Evolutionary conservation across 37 sponge, comb jelly and placozoan species (phyloP), one percentile per base, ranked within the genome.

Genomic region (Trichoplax adhaerens): DNA sequence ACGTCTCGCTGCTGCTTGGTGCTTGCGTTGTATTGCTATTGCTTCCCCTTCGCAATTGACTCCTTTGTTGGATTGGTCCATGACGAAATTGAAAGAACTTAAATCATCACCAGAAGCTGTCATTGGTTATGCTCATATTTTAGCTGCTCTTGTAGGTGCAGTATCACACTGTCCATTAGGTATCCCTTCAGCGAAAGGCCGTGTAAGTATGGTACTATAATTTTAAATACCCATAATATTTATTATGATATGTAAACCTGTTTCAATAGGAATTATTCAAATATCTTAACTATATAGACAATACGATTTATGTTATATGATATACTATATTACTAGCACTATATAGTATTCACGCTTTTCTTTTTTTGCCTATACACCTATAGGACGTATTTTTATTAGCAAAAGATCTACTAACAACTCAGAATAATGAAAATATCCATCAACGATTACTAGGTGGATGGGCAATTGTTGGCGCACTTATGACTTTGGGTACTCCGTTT

Each of bases 41-140:
- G 84, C 99, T 57, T 82, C 86, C 5, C 99, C 93, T 53, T 85
- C 99, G 4, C 92, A 92, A 68, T 79, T 92, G 54, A 78, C 84
- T 62, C 47, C 57, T 6, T 79, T 98, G 48, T 61, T 91, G 56
- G 85, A 80, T 58, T 75, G 69, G 71, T 86, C 77, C 75, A 57
- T 93, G 56, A 50, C 47, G 5, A 62, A 74, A 29, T 58, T 74
- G 65, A 56, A 60, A 12, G 65, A 74, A 66, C 56, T 74, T 55
- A 74, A 74, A 66, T 65, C 75, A 49, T 74, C 75, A 5, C 75
- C 75, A 4, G 75, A 74, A 4, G 88, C 81, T 50, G 65, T 91
- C 55, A 71, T 72, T 62, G 99, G 93, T 0, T 88, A 82, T 77
- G 65, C 83, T 52, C 78, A 76, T 58, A 87, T 86, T 50, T 66